phyloP scores from a whole-genome alignment of 2,113 vertebrate species.

The Anguilla rostrata region DNA sequence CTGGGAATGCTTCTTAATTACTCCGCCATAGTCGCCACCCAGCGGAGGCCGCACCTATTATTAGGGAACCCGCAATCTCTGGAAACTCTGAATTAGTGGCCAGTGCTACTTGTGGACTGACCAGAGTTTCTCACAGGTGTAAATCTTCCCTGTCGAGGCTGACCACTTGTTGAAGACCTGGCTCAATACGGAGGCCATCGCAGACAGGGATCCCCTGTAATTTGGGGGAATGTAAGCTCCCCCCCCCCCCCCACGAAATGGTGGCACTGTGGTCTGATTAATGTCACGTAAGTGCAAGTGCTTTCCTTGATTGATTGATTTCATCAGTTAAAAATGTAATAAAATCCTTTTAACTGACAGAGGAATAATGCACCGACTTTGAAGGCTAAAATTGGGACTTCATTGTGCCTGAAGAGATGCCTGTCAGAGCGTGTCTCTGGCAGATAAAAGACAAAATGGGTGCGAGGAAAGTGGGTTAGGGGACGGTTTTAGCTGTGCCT shows the following conservation, averaged over 20 bases:
- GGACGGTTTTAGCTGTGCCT: not conserved
- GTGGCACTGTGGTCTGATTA: not conserved
- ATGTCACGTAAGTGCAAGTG: not conserved
- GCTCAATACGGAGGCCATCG: not conserved
- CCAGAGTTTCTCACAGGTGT: slow-evolving; percentile 30
- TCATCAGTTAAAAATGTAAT: too few species aligned
- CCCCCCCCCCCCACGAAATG: not conserved
- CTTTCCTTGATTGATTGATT: not conserved
- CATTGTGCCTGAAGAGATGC: not conserved
- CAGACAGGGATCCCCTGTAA: not conserved
- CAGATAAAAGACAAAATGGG: not conserved
- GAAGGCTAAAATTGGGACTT: not conserved
- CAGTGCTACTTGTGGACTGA: slow-evolving; percentile 18
- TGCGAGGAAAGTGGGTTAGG: not conserved
- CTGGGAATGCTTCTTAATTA: slow-evolving; percentile 50
- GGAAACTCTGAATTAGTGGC: slow-evolving; percentile 41
- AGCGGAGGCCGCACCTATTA: slow-evolving; percentile 31
- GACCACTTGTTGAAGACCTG: not conserved
- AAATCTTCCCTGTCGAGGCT: slow-evolving; percentile 32
- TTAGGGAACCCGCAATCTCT: slow-evolving; percentile 46
- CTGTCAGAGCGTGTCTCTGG: not conserved
- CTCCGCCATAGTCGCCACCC: slow-evolving; percentile 20
- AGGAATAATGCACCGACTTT: too few species aligned
- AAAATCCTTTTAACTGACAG: too few species aligned
- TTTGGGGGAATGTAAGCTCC: not conserved